Evolutionary conservation across 2,797 vertebrate genomes (phyloP).

Genomic region (Salarias fasciatus): DNA sequence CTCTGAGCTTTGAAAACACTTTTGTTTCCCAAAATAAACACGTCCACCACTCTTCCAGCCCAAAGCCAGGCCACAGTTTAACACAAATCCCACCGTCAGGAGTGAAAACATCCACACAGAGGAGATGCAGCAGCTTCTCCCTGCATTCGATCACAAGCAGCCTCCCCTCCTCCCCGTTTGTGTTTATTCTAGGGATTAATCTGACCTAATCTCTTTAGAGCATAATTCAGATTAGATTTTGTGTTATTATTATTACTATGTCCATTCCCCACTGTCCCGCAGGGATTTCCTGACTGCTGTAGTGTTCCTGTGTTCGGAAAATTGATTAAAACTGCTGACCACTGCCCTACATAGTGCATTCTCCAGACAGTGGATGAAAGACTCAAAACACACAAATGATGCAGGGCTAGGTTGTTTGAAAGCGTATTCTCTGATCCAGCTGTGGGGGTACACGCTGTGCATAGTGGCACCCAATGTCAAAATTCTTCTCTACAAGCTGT

Average conservation of each 20-base stretch:
- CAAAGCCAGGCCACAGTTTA: constrained; percentile 59
- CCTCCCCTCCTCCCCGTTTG: constrained; percentile 65
- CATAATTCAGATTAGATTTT: constrained; percentile 88
- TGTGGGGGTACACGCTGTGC: constrained; percentile 12
- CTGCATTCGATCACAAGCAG: constrained; percentile 58
- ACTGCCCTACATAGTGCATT: constrained; percentile 77
- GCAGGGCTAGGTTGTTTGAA: constrained; percentile 44
- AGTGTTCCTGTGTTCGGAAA: constrained; percentile 72
- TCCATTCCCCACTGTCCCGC: constrained; percentile 73
- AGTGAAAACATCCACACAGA: constrained; percentile 48
- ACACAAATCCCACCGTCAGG: constrained; percentile 53
- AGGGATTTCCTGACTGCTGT: constrained; percentile 66
- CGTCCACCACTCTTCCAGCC: constrained; percentile 41
- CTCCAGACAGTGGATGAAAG: constrained; percentile 67
- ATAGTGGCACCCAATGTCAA: not conserved
- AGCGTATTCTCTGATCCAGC: constrained; percentile 41
- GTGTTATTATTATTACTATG: constrained; percentile 84
- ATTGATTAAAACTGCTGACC: constrained; percentile 86
- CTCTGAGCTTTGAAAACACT: constrained; percentile 40
- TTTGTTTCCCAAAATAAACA: constrained; percentile 67
- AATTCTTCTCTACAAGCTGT: constrained; percentile 28
- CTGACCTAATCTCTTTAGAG: constrained; percentile 84
- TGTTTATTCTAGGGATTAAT: constrained; percentile 86
- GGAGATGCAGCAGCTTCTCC: constrained; percentile 22
- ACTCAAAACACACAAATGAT: constrained; percentile 52